These are phyloP conservation scores for Spisula solida DNA, from an alignment of 2,888 invertebrate genomes.

Conservation along the genomic window DNA sequence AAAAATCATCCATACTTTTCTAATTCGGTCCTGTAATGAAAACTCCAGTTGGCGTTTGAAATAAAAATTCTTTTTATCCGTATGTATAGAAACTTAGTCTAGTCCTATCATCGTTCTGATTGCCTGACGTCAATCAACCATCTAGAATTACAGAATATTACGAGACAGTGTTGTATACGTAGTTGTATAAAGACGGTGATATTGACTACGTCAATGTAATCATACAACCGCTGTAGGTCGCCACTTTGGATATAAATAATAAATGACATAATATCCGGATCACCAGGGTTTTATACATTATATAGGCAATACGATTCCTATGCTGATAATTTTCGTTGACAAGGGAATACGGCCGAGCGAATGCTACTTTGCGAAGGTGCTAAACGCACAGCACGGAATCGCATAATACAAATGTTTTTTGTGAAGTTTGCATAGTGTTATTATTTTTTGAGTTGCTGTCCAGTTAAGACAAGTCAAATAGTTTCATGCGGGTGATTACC, in stretches of 20 bases:
- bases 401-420: neutral
- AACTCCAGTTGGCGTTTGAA: no score
- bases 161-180: neutral
- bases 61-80: no score
- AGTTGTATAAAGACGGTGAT: neutral
- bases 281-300: neutral
- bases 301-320: neutral
- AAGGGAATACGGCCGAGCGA: neutral
- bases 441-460: no score
- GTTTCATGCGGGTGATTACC: no score
- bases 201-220: neutral
- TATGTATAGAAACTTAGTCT: no score
- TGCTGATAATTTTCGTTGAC: neutral
- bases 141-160: neutral
- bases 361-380: neutral
- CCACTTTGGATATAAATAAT: conserved; percentile 1
- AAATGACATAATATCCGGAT: conserved; percentile 4
- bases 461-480: no score
- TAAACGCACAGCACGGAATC: neutral
- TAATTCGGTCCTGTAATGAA: no score
- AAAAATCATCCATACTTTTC: no score
- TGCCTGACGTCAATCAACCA: neutral
- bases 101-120: neutral
- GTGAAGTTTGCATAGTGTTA: no score
- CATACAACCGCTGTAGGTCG: neutral